phyloP scores from a whole-genome alignment of 1,140 invertebrate genomes.

The Ooceraea biroi region DNA sequence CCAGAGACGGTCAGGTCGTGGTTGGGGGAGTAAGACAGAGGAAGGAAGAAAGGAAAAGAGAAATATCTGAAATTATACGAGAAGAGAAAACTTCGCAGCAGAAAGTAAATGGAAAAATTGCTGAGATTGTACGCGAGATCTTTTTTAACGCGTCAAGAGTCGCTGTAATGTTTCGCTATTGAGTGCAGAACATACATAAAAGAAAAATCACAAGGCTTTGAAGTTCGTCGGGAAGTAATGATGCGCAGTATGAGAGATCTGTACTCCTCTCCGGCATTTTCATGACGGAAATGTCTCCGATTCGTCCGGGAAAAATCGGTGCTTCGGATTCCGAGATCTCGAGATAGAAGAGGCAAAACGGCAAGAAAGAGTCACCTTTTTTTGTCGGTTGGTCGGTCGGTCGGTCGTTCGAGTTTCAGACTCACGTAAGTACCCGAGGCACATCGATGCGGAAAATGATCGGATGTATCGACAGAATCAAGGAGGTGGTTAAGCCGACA shows the following conservation, averaged over 20 bases:
- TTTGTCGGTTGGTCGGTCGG: too few species aligned
- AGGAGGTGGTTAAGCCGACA: constrained; percentile 36
- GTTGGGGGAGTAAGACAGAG: neutral
- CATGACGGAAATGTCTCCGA: constrained; percentile 15
- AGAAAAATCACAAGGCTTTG: too few species aligned
- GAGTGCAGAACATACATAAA: neutral
- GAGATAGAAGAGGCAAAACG: constrained; percentile 12
- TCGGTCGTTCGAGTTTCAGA: neutral
- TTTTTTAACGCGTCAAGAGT: constrained; percentile 16
- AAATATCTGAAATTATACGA: neutral
- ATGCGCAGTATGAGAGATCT: neutral
- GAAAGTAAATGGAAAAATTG: neutral
- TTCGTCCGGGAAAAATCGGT: constrained; percentile 1
- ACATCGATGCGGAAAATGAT: constrained; percentile 31
- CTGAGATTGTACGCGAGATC: neutral
- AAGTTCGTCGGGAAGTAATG: constrained; percentile 9
- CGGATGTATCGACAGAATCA: constrained; percentile 44
- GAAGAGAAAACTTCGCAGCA: neutral
- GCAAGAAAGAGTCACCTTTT: neutral
- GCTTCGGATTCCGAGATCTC: constrained; percentile 10
- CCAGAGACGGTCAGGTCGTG: neutral
- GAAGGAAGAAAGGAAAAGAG: neutral
- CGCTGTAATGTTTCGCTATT: neutral
- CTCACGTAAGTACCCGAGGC: neutral
- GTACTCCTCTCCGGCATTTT: constrained; percentile 6